Conservation (phyloP, 2,888 invertebrate species). For the Melanargia galathea region DNA sequence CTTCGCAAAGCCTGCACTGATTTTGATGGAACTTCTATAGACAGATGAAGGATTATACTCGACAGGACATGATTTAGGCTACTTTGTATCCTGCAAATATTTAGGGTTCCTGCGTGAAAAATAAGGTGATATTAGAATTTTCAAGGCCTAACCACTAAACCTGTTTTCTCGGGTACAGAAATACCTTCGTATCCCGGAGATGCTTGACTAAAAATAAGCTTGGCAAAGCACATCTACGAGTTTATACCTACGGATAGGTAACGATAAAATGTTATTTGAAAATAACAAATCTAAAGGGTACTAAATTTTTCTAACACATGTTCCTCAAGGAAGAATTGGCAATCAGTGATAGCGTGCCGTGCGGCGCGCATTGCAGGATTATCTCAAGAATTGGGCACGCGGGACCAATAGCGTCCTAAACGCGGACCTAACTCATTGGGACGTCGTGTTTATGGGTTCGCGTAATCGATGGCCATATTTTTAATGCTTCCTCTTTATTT, state of each 20-base stretch:
- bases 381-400: conserved; percentile 61
- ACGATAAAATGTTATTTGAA: background rate
- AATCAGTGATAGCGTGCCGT: conserved; percentile 46
- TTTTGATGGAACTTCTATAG: too few relatives aligned
- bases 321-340: conserved; percentile 41
- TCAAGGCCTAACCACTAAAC: too few relatives aligned
- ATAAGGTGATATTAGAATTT: too few relatives aligned
- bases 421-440: conserved; percentile 50
- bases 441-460: conserved; percentile 45
- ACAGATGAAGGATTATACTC: too few relatives aligned
- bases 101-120: too few relatives aligned
- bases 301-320: conserved; percentile 28
- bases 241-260: background rate
- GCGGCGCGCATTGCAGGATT: conserved; percentile 50
- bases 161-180: too few relatives aligned
- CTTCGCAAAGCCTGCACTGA: too few relatives aligned
- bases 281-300: background rate
- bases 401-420: conserved; percentile 62
- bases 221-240: too few relatives aligned
- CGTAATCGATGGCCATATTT: conserved; percentile 52
- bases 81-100: too few relatives aligned
- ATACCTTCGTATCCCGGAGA: too few relatives aligned
- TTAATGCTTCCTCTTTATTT: conserved; percentile 24
- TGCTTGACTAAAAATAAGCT: too few relatives aligned
- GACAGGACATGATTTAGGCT: too few relatives aligned